These are phyloP conservation scores for Rhynchotus rufescens DNA, from an alignment of 2,797 vertebrate species.

Conservation along the genomic window DNA sequence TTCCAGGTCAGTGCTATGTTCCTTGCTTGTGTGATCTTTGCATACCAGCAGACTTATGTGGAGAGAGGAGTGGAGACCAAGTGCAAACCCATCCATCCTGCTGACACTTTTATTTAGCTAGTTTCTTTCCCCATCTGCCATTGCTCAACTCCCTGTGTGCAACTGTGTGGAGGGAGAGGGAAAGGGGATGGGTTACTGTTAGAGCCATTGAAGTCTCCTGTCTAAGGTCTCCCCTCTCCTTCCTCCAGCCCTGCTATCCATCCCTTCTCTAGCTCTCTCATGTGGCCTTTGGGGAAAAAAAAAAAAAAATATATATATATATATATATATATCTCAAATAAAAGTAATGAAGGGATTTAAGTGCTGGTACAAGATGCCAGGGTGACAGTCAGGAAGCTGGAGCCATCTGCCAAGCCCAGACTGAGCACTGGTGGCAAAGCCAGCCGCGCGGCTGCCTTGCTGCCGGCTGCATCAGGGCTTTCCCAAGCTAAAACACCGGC, in stretches of 20 bases:
- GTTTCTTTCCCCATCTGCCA: conserved; percentile 34
- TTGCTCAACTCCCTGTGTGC: background rate
- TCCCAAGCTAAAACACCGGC: background rate
- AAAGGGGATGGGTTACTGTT: background rate
- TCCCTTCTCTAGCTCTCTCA: background rate
- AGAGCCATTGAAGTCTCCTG: background rate
- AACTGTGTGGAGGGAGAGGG: background rate
- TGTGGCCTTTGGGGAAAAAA: too few species aligned
- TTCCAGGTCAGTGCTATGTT: conserved; percentile 39
- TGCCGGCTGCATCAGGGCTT: background rate
- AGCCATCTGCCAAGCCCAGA: background rate
- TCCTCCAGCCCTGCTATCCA: background rate
- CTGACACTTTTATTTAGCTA: conserved; percentile 47
- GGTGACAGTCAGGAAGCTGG: background rate
- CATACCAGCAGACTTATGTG: conserved; percentile 13
- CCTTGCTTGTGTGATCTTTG: conserved; percentile 31
- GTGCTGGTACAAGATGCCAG: background rate
- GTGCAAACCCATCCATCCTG: conserved; percentile 41
- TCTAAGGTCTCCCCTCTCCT: background rate
- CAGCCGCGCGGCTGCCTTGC: background rate
- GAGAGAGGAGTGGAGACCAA: conserved; percentile 19
- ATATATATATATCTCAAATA: background rate
- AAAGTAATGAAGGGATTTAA: background rate
- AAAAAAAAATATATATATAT: too few species aligned
- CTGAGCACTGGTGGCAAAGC: background rate